Evolutionary conservation across 2,113 vertebrate species (phyloP).

Genomic region (Madoqua kirkii): DNA sequence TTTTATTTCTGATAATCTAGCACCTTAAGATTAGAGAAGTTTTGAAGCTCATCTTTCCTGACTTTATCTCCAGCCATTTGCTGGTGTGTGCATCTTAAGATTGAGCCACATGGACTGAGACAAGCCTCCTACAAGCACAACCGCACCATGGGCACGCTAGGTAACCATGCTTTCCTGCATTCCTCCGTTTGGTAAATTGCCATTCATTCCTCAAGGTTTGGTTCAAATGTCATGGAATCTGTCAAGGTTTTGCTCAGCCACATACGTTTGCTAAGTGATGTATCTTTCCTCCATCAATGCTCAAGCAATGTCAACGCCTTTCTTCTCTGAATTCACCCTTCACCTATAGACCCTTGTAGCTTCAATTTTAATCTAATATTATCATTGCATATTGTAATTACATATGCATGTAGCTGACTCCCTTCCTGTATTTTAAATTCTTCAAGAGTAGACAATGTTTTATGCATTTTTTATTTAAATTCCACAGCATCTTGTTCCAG

Average conservation of each 20-base stretch:
- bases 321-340: background rate
- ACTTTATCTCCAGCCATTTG: background rate
- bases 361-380: background rate
- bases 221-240: background rate
- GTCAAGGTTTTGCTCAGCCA: background rate
- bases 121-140: background rate
- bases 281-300: background rate
- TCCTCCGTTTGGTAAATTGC: background rate
- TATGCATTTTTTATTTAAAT: background rate
- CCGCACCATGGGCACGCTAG: accelerated
- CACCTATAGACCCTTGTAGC: background rate
- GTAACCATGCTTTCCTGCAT: accelerated
- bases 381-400: background rate
- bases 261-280: background rate
- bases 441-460: background rate
- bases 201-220: background rate
- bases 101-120: background rate
- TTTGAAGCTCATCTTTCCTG: background rate
- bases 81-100: too few relatives aligned
- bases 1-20: background rate
- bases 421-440: background rate
- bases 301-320: background rate
- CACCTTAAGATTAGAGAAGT: background rate
- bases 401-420: background rate
- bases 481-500: background rate